Evolutionary conservation across 1,140 invertebrate genomes (phyloP), one percentile per base, ranked within the genome.

Genomic region (Hylaeus volcanicus): DNA sequence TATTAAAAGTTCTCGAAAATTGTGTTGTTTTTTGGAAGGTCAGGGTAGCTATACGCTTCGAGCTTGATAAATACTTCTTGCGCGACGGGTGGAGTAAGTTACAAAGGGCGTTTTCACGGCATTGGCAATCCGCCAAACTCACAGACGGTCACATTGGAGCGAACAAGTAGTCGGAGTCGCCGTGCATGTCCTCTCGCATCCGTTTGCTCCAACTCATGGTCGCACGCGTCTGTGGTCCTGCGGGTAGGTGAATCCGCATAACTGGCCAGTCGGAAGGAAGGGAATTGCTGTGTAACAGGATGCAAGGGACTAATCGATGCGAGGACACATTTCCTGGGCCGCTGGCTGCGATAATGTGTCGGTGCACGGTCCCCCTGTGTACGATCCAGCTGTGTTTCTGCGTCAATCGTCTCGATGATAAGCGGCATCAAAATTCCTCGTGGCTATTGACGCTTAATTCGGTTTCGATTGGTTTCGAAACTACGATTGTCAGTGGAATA

Each of bases 61-160:
- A 51, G 51, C 51, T 51, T 11, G 51, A 51, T 51, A 71, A 82
- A 82, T 78, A 82, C 43, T 77, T 55, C 55, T 55, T n/a, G 60
- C 53, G 51, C 60, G 68, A 58, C 26, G 60, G 26, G 51, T 58
- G 60, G 43, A 41, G 55, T 26, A 15, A 41, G 41, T 79, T 45
- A 71, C 66, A 79, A 85, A 86, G 71, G 51, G 58, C 61, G 43
- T 71, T 86, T 45, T 74, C 66, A 56, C 39, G 83, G 41, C 8
- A 61, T 71, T 86, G 84, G 83, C 79, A 60, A 26, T 3, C 15
- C 26, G 79, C 83, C 83, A 85, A 26, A 15, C 4, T 1, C 55
- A 55, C 77, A 5, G 41, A 6, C 41, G 15, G 60, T 12, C 66
- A 37, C 2, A 61, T 12, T 8, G 45, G 5, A 14, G n/a, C 37